Percentiles rank a stretch among this genome's conserved stretches.
Conservation (phyloP, 2,888 invertebrate genomes). For the Teinopalpus imperialis region DNA sequence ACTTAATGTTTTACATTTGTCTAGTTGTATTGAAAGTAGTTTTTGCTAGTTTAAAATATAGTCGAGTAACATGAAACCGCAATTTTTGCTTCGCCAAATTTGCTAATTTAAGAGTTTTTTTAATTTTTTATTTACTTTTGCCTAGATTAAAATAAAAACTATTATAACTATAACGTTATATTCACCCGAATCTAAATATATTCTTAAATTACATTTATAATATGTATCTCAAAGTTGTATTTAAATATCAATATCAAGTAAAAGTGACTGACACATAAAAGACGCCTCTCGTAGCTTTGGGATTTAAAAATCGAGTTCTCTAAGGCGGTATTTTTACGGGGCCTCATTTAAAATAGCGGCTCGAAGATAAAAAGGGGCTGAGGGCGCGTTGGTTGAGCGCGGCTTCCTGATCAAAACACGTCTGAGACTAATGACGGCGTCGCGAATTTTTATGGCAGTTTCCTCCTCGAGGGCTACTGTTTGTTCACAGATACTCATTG, state of each 20-base stretch:
- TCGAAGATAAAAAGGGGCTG: conserved; percentile 31
- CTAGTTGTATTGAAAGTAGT: conserved; percentile 2
- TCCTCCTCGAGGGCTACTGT: conserved; percentile 58
- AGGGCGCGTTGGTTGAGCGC: conserved; percentile 21
- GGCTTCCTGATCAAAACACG: conserved; percentile 69
- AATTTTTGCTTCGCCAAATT: neutral
- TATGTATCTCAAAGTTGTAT: neutral
- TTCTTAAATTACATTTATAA: too few species aligned
- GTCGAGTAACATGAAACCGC: neutral
- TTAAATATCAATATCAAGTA: conserved; percentile 1
- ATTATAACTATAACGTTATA: too few species aligned
- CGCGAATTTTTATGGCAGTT: conserved; percentile 66
- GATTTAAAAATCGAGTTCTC: conserved; percentile 48
- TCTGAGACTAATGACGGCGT: conserved; percentile 73
- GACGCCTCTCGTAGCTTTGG: conserved; percentile 6
- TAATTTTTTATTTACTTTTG: neutral
- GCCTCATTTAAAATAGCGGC: conserved; percentile 34
- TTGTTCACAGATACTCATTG: conserved; percentile 63
- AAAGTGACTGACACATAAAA: conserved; percentile 16
- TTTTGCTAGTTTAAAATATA: neutral
- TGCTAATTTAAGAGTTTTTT: neutral
- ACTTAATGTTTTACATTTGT: conserved; percentile 11
- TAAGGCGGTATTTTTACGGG: conserved; percentile 36
- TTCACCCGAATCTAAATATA: too few species aligned
- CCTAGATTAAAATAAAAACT: too few species aligned